phyloP scores from a whole-genome alignment of 2,797 vertebrate genomes.

The Coendou prehensilis region DNA sequence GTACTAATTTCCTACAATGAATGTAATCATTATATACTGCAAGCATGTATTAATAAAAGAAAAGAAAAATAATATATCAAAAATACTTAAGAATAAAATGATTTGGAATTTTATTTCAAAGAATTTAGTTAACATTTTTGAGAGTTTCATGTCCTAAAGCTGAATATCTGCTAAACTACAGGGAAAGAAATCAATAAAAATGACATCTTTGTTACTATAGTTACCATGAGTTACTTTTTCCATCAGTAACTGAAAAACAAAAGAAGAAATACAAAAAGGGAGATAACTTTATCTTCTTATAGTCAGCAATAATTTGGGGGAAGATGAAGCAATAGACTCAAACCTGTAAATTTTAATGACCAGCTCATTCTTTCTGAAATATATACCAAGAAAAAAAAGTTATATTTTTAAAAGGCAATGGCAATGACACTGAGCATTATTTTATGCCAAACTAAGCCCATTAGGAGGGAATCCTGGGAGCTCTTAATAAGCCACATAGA shows the following conservation, averaged over 20 bases:
- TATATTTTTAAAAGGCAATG: neutral
- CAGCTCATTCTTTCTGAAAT: constrained; percentile 53
- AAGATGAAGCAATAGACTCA: constrained; percentile 47
- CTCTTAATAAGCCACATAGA: neutral
- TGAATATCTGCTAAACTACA: constrained; percentile 62
- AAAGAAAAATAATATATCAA: neutral
- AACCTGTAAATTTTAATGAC: constrained; percentile 7
- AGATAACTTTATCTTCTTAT: constrained; percentile 54
- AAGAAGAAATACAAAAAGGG: constrained; percentile 52
- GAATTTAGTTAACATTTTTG: constrained; percentile 23
- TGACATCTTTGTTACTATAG: constrained; percentile 74
- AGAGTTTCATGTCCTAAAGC: constrained; percentile 47
- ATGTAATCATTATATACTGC: neutral
- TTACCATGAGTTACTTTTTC: constrained; percentile 56
- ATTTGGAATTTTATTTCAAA: constrained; percentile 7
- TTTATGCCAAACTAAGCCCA: neutral
- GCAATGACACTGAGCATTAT: neutral
- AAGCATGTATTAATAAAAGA: neutral
- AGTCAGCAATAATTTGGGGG: constrained; percentile 36
- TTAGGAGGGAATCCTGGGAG: neutral
- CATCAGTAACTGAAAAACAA: constrained; percentile 42
- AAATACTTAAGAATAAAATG: neutral
- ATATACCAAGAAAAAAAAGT: neutral
- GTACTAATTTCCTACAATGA: neutral
- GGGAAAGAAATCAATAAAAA: constrained; percentile 60